Evolutionary conservation across 2,797 vertebrate species (phyloP).

Genomic region (Myotis pilosus): DNA sequence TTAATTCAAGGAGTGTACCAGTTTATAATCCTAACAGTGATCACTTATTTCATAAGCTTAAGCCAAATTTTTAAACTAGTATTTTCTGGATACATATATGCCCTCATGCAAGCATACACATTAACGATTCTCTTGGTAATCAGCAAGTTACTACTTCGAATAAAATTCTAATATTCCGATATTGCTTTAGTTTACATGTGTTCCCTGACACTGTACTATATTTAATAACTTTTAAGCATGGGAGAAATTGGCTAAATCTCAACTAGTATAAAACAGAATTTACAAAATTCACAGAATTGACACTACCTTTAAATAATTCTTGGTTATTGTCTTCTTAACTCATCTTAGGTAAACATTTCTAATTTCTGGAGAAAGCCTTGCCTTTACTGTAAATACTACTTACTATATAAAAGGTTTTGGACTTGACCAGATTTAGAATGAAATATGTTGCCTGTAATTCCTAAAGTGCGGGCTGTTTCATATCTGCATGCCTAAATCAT

Average conservation of each 20-base stretch:
- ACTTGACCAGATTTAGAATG: conserved; percentile 68
- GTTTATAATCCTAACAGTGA: background rate
- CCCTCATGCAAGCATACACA: background rate
- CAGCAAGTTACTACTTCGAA: background rate
- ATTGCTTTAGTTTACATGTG: background rate
- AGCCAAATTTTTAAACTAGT: background rate
- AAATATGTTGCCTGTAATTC: conserved; percentile 75
- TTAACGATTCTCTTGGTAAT: background rate
- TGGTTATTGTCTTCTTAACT: conserved; percentile 50
- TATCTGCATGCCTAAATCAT: conserved; percentile 83
- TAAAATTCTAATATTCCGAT: background rate
- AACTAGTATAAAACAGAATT: background rate
- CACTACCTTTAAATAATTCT: conserved; percentile 45
- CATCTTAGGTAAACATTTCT: conserved; percentile 73
- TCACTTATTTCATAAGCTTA: background rate
- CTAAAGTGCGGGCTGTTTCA: conserved; percentile 77
- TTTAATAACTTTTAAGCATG: background rate
- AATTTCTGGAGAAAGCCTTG: conserved; percentile 67
- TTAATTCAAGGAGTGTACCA: background rate
- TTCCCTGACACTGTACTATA: background rate
- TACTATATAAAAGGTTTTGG: conserved; percentile 69
- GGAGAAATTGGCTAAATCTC: background rate
- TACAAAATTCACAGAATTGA: conserved; percentile 2
- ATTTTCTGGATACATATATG: background rate
- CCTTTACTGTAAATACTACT: conserved; percentile 74